Evolutionary conservation across 2,888 invertebrate genomes (phyloP).

Genomic region (Campaea margaritaria): DNA sequence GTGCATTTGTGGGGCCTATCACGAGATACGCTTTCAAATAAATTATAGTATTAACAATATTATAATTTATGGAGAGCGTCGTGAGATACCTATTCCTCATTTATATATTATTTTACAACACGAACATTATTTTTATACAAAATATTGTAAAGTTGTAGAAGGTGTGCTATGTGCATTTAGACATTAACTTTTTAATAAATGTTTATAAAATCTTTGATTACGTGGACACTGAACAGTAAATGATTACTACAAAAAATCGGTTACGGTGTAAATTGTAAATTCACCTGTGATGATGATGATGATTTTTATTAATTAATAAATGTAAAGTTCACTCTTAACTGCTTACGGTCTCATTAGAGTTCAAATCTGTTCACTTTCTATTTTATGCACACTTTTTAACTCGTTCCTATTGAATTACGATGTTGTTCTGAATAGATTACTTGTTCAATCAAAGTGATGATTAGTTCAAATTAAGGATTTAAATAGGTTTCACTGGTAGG

Average conservation of each 20-base stretch:
- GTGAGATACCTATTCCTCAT: conserved; percentile 34
- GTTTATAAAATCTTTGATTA: conserved; percentile 25
- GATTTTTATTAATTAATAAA: background rate
- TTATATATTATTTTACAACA: conserved; percentile 29
- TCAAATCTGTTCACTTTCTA: conserved; percentile 1
- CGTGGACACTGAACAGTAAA: conserved; percentile 13
- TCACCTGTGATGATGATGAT: conserved; percentile 17
- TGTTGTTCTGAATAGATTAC: too few species aligned
- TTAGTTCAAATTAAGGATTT: too few species aligned
- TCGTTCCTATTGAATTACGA: background rate
- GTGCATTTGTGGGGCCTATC: conserved; percentile 32
- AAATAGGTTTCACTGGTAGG: too few species aligned
- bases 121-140: conserved; percentile 22
- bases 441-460: too few species aligned
- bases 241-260: conserved; percentile 15
- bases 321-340: conserved; percentile 1
- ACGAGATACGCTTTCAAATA: conserved; percentile 26
- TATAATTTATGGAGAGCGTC: conserved; percentile 32
- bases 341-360: conserved; percentile 1
- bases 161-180: conserved; percentile 34
- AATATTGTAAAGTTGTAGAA: conserved; percentile 35
- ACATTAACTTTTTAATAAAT: conserved; percentile 17
- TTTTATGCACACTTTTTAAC: background rate
- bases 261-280: conserved; percentile 19
- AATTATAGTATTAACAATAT: conserved; percentile 24